A percentile compares a stretch with the other conserved stretches of the same genome.
These are phyloP conservation scores for Nannobrachium achirus DNA, from an alignment of 2,113 vertebrate species.

Conservation along the genomic window DNA sequence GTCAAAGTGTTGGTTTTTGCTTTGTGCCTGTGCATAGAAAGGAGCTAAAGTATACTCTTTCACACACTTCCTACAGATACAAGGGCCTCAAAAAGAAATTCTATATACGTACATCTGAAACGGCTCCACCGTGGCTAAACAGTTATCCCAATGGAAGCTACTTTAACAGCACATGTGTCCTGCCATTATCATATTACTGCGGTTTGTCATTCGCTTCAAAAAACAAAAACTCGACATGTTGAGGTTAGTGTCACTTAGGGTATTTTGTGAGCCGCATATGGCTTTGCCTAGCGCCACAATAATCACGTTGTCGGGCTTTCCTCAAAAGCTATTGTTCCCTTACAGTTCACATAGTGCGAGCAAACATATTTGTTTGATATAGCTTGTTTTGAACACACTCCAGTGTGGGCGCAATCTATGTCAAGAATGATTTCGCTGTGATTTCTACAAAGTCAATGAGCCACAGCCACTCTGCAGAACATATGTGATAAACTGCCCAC, in stretches of 20 bases:
- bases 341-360: slow-evolving; percentile 14
- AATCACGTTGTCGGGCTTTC: slow-evolving; percentile 23
- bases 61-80: slow-evolving; percentile 65
- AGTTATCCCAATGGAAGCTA: slow-evolving; percentile 32
- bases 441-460: slow-evolving; percentile 36
- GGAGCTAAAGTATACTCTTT: slow-evolving; percentile 71
- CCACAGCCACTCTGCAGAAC: slow-evolving; percentile 44
- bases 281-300: slow-evolving; percentile 22
- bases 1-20: slow-evolving; percentile 72
- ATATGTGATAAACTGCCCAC: slow-evolving; percentile 50
- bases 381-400: slow-evolving; percentile 45
- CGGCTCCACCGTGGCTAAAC: slow-evolving; percentile 36
- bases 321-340: slow-evolving; percentile 38
- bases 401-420: slow-evolving; percentile 46
- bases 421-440: slow-evolving; percentile 52
- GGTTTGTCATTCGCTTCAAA: slow-evolving; percentile 37
- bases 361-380: slow-evolving; percentile 43
- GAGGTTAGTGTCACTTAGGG: slow-evolving; percentile 16
- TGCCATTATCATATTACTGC: slow-evolving; percentile 52
- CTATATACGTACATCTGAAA: slow-evolving; percentile 56
- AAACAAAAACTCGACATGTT: slow-evolving; percentile 10
- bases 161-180: slow-evolving; percentile 41
- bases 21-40: slow-evolving; percentile 76
- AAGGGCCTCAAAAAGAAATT: slow-evolving; percentile 62
- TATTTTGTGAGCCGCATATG: slow-evolving; percentile 27